Evolutionary conservation across 2,113 vertebrate species (phyloP), one percentile per base, ranked within the genome.

Genomic region (Empidonax alnorum): DNA sequence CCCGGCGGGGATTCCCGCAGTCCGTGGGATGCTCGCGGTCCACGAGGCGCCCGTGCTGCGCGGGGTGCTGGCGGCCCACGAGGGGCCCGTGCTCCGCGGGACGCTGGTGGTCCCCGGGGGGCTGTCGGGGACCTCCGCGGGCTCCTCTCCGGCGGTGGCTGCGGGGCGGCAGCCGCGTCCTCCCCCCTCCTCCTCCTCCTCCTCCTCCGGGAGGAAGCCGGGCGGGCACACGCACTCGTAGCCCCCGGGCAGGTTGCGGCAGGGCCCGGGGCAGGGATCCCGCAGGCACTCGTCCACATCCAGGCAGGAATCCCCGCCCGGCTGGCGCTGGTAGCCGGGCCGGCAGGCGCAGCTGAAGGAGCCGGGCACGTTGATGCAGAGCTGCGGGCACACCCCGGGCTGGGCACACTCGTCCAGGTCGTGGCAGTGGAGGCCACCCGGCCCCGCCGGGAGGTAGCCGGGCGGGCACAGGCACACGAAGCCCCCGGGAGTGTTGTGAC

Each of bases 331-430:
- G 39, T 97, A 98, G 42, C 98, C 98, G 17, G 93, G 63, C 62
- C 67, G 84, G 93, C 98, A 98, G n/a, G 79, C 52, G 8, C 98
- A 98, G 23, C 5, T 93, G 84, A 97, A 98, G 33, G 97, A 86
- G 41, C 98, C 98, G 0, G 84, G 92, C 3, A 97, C 59, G 18
- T 98, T 98, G 93, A 97, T 55, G 86, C 98, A 98, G 30, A 96
- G 77, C 88, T 98, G 98, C 16, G 89, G 66, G 46, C 98, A 98
- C 42, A 93, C 49, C 1, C 35, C 50, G 1, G 63, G 42, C 10
- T 6, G 59, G 42, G 62, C 78, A 1, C 98, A 98, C 58, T 98
- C 98, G 0, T 98, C 97, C 69, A 97, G 68, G 2, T 98, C 98
- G 4, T 25, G 77, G 33, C 98, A 98, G 4, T 3, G 21, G 28